Conservation (phyloP, 2,797 vertebrate genomes). For the Helostoma temminkii region DNA sequence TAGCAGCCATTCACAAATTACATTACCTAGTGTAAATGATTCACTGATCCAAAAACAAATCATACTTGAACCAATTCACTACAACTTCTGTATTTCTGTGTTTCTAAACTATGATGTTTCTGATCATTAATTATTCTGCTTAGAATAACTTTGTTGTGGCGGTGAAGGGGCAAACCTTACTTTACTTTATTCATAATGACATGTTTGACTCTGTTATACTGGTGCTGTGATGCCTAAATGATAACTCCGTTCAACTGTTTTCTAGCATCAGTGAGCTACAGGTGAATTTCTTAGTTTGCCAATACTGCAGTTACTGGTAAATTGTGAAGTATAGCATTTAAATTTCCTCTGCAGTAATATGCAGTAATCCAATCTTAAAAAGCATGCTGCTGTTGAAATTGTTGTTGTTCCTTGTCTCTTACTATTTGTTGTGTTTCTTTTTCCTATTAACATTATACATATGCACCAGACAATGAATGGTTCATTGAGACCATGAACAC, state of each 20-base stretch:
- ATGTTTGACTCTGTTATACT: too few species aligned
- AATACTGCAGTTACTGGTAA: not conserved
- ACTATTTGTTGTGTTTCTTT: conserved; percentile 3
- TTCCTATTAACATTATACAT: conserved; percentile 90
- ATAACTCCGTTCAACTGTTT: not conserved
- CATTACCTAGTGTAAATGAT: too few species aligned
- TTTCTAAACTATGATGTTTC: too few species aligned
- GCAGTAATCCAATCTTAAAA: not conserved
- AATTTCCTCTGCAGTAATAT: not conserved
- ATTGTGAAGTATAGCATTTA: not conserved
- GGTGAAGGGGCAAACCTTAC: too few species aligned
- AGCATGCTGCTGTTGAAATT: not conserved
- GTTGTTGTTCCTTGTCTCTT: conserved; percentile 5
- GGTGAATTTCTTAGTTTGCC: not conserved
- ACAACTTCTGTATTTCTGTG: too few species aligned
- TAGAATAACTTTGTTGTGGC: too few species aligned
- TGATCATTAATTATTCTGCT: too few species aligned
- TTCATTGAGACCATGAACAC: conserved; percentile 98
- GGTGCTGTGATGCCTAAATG: not conserved
- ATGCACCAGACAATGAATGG: conserved; percentile 95
- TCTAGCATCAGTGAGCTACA: not conserved
- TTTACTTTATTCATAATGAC: too few species aligned
- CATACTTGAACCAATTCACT: too few species aligned
- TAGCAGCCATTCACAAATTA: too few species aligned
- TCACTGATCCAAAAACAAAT: not conserved